Conservation (phyloP, 2,113 vertebrate genomes). For the Serilophus lunatus region DNA sequence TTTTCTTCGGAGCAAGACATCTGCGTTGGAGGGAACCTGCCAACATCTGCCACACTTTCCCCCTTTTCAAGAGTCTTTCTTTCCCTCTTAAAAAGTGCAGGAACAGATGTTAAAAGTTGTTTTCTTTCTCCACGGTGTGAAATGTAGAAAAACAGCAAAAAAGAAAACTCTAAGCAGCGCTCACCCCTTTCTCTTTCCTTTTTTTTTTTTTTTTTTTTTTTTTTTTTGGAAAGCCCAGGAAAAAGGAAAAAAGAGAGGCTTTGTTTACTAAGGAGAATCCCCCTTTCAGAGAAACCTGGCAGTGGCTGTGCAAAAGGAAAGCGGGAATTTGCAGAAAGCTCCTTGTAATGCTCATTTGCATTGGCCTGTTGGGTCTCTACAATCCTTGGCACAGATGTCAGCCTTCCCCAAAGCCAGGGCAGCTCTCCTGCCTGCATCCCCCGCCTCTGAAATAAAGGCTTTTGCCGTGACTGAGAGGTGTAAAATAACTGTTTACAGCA, state of each 20-base stretch:
- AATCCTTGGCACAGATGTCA: constrained; percentile 57
- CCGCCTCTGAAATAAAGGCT: constrained; percentile 5
- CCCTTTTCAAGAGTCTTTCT: constrained; percentile 50
- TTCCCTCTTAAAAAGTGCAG: constrained; percentile 52
- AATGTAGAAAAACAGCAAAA: constrained; percentile 56
- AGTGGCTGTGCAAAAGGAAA: neutral
- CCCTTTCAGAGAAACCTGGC: constrained; percentile 58
- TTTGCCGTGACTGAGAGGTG: constrained; percentile 43
- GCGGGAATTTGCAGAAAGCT: constrained; percentile 32
- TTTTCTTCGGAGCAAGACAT: constrained; percentile 68
- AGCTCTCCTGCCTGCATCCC: neutral
- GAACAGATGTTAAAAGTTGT: constrained; percentile 76
- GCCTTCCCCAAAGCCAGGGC: neutral
- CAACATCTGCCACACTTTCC: constrained; percentile 77
- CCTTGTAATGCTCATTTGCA: constrained; percentile 55
- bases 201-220: neutral
- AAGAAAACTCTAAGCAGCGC: neutral
- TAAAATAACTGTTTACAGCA: constrained; percentile 43
- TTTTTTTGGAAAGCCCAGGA: neutral
- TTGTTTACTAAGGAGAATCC: constrained; percentile 46
- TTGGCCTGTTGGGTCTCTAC: neutral
- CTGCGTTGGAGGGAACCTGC: constrained; percentile 70
- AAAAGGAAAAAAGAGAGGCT: constrained; percentile 51
- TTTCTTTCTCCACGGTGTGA: constrained; percentile 64
- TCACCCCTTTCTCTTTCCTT: neutral